phyloP scores from a whole-genome alignment of 2,113 vertebrate species.

The Trachemys scripta region DNA sequence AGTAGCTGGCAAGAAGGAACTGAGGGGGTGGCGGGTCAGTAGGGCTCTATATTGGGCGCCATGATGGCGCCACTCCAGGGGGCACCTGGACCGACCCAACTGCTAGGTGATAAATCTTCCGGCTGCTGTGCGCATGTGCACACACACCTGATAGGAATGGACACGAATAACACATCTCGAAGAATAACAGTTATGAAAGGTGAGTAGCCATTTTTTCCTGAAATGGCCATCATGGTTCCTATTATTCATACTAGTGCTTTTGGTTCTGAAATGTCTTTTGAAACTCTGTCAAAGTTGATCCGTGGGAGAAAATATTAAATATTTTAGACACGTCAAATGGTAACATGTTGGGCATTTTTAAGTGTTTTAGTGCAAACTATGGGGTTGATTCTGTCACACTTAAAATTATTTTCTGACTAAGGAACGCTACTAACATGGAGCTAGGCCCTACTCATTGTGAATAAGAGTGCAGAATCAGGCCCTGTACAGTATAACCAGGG shows the following conservation, averaged over 20 bases:
- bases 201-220: neutral
- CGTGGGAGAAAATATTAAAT: neutral
- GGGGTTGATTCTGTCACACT: neutral
- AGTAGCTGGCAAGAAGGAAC: too few relatives aligned
- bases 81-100: too few relatives aligned
- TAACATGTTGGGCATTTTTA: neutral
- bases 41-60: too few relatives aligned
- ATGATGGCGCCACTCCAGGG: too few relatives aligned
- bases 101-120: too few relatives aligned
- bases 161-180: too few relatives aligned
- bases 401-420: neutral
- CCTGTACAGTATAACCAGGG: neutral
- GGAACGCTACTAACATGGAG: neutral
- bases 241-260: neutral
- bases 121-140: too few relatives aligned
- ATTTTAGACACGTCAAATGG: neutral
- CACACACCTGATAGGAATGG: too few relatives aligned
- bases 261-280: neutral
- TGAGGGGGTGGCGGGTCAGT: too few relatives aligned
- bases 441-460: neutral
- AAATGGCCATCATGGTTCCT: neutral
- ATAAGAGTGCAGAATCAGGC: neutral
- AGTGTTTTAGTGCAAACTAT: neutral
- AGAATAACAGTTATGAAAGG: too few relatives aligned
- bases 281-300: neutral